A percentile compares a stretch with the other conserved stretches of the same genome.
phyloP scores from a whole-genome alignment of 2,797 vertebrate genomes.

The Rhynchonycteris naso region DNA sequence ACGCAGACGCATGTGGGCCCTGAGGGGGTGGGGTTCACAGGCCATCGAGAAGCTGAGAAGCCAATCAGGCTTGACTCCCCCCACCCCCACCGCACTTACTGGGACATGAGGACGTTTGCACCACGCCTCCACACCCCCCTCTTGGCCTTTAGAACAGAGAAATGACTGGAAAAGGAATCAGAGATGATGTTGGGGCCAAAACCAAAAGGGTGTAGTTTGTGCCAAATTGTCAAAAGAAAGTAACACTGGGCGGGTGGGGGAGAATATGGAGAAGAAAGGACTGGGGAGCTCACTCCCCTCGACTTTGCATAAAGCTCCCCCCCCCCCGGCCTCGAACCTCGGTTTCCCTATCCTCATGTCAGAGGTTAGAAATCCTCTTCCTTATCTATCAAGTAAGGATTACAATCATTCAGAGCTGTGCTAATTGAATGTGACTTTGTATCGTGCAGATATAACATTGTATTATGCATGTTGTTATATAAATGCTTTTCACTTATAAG shows the following conservation, averaged over 20 bases:
- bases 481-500: background rate
- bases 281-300: background rate
- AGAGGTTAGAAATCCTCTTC: background rate
- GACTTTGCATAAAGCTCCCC: background rate
- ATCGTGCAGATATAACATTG: background rate
- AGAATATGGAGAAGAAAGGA: background rate
- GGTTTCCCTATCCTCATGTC: background rate
- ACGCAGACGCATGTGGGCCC: conserved; percentile 47
- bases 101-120: background rate
- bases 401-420: background rate
- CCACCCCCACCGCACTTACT: background rate
- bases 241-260: background rate
- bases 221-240: background rate
- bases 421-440: background rate
- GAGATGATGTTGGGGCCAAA: background rate
- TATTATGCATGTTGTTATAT: background rate
- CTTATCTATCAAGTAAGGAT: background rate
- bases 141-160: background rate
- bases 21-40: conserved; percentile 3
- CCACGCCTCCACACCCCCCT: background rate
- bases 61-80: background rate
- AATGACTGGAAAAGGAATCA: background rate
- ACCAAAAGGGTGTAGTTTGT: background rate
- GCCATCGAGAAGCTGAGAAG: background rate
- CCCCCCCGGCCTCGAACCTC: background rate